Base-by-base conservation (phyloP, 2,113 vertebrate genomes). In the Syrmaticus mikado region DNA sequence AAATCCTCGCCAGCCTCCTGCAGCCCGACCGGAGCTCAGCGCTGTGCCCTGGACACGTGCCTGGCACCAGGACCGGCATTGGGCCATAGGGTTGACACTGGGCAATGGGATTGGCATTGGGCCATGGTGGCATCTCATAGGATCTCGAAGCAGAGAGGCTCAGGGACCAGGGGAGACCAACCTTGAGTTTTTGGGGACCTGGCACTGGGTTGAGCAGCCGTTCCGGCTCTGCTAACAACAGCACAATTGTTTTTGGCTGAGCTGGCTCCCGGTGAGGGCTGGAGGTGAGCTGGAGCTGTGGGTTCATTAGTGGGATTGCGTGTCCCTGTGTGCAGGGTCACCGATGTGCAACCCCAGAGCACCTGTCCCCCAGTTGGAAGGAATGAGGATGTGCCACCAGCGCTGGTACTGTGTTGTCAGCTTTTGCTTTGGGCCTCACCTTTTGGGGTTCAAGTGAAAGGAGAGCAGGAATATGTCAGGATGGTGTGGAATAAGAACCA, bases 1-100 rank as follows among this genome's bases (percentile, higher is more conserved):
- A 73, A 72, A 76, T 91, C 62, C 70, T 97, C 86, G 79, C 72
- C 75, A 61, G 94, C 88, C 76, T 94, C 94, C 91, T 57, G 57
- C 78, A 2, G 79, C 75, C 85, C 7, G 61, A 36, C 36, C 18
- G 18, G 55, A 58, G 55, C 55, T 32, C 55, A 58, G 30, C 11
- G 28, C 55, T n/a, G 55, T 21, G 93, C 27, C 92, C 87, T 96
- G 94, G 90, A 93, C 79, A 89, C 61, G 32, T 0, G 88, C 92
- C 75, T 53, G 3, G 77, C 83, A 1, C 68, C 1, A 34, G 87
- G 85, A 71, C 50, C 27, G 43, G 14, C 21, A 34, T 78, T 0
- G 11, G 81, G 89, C 8, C 24, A 78, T 60, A 92, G 84, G 88
- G 78, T 25, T 94, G 1, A 80, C 2, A 32, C 77, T 0, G 11